These are phyloP conservation scores for Antennarius striatus DNA, from an alignment of 2,113 vertebrate genomes.

Conservation along the genomic window DNA sequence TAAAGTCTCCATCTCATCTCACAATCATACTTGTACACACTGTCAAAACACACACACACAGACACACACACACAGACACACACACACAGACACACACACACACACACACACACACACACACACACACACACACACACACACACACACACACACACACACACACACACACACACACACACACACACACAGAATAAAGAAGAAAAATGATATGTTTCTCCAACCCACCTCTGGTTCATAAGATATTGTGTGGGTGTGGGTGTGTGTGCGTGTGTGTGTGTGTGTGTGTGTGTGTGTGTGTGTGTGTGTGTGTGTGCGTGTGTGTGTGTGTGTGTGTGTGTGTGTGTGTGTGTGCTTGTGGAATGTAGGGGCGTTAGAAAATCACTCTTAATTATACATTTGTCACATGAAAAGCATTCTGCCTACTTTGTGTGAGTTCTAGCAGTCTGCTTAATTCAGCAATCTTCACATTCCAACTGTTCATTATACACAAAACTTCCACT, in stretches of 20 bases:
- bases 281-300: conserved; percentile 18
- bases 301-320: conserved; percentile 21
- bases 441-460: conserved; percentile 77
- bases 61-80: conserved; percentile 26
- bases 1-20: conserved; percentile 75
- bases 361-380: conserved; percentile 67
- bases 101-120: conserved; percentile 35
- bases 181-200: conserved; percentile 30
- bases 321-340: conserved; percentile 17
- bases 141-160: conserved; percentile 24
- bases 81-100: conserved; percentile 32
- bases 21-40: conserved; percentile 33
- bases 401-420: conserved; percentile 79
- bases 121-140: conserved; percentile 18
- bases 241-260: conserved; percentile 14
- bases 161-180: conserved; percentile 41
- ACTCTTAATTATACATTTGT: conserved; percentile 84
- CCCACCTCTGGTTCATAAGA: conserved; percentile 66
- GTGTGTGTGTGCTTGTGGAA: conserved; percentile 14
- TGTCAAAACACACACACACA: conserved; percentile 22
- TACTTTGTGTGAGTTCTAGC: conserved; percentile 68
- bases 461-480: conserved; percentile 73
- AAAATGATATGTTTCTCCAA: conserved; percentile 68
- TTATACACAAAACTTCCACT: conserved; percentile 77
- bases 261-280: conserved; percentile 20